Base-by-base conservation (phyloP, 1,140 invertebrate genomes). In the Oreohelix idahoensis region DNA sequence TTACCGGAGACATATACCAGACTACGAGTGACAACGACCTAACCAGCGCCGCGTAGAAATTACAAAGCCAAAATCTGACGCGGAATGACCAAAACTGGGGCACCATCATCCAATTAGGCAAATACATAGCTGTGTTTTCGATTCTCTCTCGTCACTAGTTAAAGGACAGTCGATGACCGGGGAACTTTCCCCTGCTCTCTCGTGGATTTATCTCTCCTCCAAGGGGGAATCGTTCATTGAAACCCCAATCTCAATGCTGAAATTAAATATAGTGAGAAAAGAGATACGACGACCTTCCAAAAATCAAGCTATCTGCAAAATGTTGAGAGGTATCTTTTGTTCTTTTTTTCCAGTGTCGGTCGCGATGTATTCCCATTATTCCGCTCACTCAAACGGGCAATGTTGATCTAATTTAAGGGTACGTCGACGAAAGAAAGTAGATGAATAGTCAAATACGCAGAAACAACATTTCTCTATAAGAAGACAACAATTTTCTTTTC, bases 91-190 rank as follows among this genome's bases (percentile, higher is more conserved):
- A 66, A 35, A 66, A 66, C 11, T 11, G 20, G 29, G 29, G 32
- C 63, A 66, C 29, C 63, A 35, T 66, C 29, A 66, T 66, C 29
- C 63, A 66, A 66, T 66, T 66, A 66, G 63, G 63, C 63, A 66
- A 66, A 66, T 66, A 66, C n/a, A 32, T 29, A 32, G 63, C 23
- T 58, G 53, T 58, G 53, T 58, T 23, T 58, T n/a, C 53, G 13
- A 58, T 58, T 58, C 15, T 29, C 29, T 66, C 2, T 17, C 32
- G 63, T 32, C 63, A 32, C n/a, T 23, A 58, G 53, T 20, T 66
- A 66, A 66, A 32, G 63, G 63, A 32, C 63, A 66, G 63, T 15
- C 51, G 23, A 58, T 66, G 29, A 66, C 63, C 17, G 2, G 5
- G 32, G 29, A n/a, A 66, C 29, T 17, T 66, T 29, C 8, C 32